phyloP scores from a whole-genome alignment of 2,888 invertebrate genomes.

The Tetranychus piercei region DNA sequence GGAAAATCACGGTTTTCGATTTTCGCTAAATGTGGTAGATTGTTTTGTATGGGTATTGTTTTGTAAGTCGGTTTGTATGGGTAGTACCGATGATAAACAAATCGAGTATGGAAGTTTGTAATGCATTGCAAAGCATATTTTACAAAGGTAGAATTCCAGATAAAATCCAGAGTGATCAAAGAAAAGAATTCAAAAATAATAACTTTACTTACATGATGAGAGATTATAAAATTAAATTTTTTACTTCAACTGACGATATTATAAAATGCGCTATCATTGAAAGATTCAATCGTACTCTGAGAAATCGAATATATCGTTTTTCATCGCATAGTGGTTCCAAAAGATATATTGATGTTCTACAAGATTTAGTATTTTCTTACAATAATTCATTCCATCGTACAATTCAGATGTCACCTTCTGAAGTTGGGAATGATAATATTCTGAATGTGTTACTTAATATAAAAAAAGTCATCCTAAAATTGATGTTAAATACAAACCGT shows the following conservation, averaged over 20 bases:
- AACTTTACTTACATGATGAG: conserved; percentile 4
- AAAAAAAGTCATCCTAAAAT: neutral
- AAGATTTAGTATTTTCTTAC: conserved; percentile 4
- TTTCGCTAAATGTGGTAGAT: conserved; percentile 28
- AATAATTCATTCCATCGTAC: conserved; percentile 12
- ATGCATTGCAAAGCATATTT: conserved; percentile 23
- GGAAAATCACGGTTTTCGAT: conserved; percentile 26
- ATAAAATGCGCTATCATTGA: conserved; percentile 21
- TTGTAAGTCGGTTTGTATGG: conserved; percentile 27
- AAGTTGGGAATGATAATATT: neutral
- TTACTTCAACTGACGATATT: conserved; percentile 27
- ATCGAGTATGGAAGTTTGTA: conserved; percentile 22
- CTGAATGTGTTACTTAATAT: neutral
- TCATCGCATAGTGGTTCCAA: conserved; percentile 26
- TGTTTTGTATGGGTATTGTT: too few species aligned
- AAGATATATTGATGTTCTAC: conserved; percentile 23
- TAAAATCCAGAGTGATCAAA: conserved; percentile 26
- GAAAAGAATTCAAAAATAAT: conserved; percentile 25
- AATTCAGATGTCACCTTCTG: conserved; percentile 7
- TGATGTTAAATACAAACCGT: neutral
- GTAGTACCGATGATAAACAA: conserved; percentile 27
- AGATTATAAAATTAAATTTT: conserved; percentile 21
- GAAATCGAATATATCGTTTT: conserved; percentile 27
- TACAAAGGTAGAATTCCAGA: conserved; percentile 20
- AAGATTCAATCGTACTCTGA: conserved; percentile 22